phyloP scores from a whole-genome alignment of 2,797 vertebrate genomes.

The Chrysocyon brachyurus region DNA sequence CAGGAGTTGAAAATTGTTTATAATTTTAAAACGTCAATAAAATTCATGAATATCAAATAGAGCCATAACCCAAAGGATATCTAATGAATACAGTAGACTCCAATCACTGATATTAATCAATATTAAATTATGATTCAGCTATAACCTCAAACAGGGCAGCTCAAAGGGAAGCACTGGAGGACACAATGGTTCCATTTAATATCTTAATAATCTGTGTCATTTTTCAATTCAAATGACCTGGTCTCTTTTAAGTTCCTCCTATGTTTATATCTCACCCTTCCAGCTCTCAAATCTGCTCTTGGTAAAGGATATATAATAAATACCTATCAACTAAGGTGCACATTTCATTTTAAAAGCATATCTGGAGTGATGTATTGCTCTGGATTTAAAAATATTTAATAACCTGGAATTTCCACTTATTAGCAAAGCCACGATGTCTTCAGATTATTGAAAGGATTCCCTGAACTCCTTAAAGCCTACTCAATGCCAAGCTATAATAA shows the following conservation, averaged over 20 bases:
- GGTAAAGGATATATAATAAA: background rate
- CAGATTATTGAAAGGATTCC: background rate
- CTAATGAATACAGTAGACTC: background rate
- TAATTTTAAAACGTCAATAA: slow-evolving; percentile 67
- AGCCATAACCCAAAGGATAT: background rate
- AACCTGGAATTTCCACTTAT: background rate
- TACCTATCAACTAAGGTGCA: background rate
- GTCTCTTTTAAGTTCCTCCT: background rate
- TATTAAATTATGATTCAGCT: background rate
- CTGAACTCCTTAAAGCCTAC: background rate
- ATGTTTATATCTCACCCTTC: background rate
- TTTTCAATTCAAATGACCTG: background rate
- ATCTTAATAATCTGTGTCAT: background rate
- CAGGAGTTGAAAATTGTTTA: slow-evolving; percentile 25
- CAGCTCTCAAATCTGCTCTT: background rate
- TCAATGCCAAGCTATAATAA: background rate
- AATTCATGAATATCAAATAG: slow-evolving; percentile 66
- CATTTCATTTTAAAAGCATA: background rate
- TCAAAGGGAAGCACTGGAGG: background rate
- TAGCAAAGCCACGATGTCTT: background rate
- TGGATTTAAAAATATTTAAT: background rate
- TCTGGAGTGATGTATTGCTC: background rate
- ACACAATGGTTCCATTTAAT: background rate
- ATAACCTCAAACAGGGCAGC: background rate
- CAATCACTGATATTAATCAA: background rate